phyloP scores from a whole-genome alignment of 2,888 invertebrate species.

The Calliopum simillimum region DNA sequence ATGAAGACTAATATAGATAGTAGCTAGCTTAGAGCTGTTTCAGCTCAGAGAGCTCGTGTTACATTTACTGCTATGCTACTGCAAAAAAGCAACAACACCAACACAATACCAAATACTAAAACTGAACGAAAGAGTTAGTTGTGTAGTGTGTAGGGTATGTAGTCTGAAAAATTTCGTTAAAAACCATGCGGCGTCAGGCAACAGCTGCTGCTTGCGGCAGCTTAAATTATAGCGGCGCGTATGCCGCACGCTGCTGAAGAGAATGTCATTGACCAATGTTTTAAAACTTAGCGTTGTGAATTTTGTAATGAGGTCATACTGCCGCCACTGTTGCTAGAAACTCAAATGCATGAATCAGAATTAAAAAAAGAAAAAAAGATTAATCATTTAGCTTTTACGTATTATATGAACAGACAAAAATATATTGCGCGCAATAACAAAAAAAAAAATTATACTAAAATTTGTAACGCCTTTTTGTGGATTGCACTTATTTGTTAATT shows the following conservation, averaged over 20 bases:
- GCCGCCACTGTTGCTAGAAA: constrained; percentile 10
- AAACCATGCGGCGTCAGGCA: neutral
- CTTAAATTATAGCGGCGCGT: neutral
- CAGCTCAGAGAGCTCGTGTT: constrained; percentile 21
- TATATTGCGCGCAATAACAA: too few species aligned
- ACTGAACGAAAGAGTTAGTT: too few species aligned
- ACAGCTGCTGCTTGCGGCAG: neutral
- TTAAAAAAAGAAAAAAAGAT: constrained; percentile 19
- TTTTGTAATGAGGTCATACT: constrained; percentile 26
- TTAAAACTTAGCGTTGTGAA: constrained; percentile 24
- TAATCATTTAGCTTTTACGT: constrained; percentile 22
- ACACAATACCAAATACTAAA: too few species aligned
- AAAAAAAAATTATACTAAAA: neutral
- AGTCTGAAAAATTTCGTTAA: too few species aligned
- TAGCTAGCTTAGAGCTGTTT: neutral
- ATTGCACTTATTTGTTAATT: constrained; percentile 11
- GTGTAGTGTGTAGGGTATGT: too few species aligned
- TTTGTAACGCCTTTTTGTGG: constrained; percentile 18
- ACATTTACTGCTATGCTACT: constrained; percentile 11
- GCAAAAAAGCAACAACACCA: too few species aligned
- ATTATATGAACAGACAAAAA: neutral
- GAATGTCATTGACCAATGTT: constrained; percentile 31
- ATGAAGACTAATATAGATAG: too few species aligned
- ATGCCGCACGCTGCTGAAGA: neutral
- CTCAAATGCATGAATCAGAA: constrained; percentile 29